Base-by-base conservation (phyloP, 2,797 vertebrate species). In the Xiphophorus birchmanni region DNA sequence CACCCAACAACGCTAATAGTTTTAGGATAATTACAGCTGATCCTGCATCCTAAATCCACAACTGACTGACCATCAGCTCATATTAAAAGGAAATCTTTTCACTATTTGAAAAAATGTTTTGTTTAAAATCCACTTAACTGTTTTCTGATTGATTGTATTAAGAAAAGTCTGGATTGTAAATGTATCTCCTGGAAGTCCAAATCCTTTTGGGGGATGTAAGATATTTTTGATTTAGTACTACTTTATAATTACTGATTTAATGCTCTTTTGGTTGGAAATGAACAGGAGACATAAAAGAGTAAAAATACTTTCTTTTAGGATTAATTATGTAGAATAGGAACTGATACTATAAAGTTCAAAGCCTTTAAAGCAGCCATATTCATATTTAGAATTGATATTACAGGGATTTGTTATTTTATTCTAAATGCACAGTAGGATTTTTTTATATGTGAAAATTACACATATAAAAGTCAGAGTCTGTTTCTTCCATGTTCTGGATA, bases 401-500 rank as follows among this genome's bases (percentile, higher is more conserved):
- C 5, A 72, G 26, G 11, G 12, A n/a, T 44, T 71, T 44, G 67
- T n/a, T 15, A 44, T 71, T 12, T 71, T 69, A 48, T 47, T 10
- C 48, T 35, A 74, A 4, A 29, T 44, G 32, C 48, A 69, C 21
- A 40, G 29, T 7, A 60, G 13, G 26, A 32, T 60, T 11, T n/a
- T 58, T 8, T 29, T 4, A 40, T 18, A n/a, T 37, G 65, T 23
- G 44, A 32, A 37, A 52, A 15, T 11, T 17, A n/a, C 9, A 69
- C n/a, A 29, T 6, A n/a, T n/a, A 44, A 56, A 56, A 77, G 52
- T 35, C 44, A 77, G 44, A 75, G 47, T 78, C 18, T 42, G 80
- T 52, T 47, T 13, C 40, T 56, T 52, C 56, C 42, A 65, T 75
- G 73, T 74, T 35, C 21, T 45, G 15, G 45, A 48, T 21, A 74